Evolutionary conservation across 2,797 vertebrate species (phyloP).

Genomic region (Neopelma chrysocephalum): DNA sequence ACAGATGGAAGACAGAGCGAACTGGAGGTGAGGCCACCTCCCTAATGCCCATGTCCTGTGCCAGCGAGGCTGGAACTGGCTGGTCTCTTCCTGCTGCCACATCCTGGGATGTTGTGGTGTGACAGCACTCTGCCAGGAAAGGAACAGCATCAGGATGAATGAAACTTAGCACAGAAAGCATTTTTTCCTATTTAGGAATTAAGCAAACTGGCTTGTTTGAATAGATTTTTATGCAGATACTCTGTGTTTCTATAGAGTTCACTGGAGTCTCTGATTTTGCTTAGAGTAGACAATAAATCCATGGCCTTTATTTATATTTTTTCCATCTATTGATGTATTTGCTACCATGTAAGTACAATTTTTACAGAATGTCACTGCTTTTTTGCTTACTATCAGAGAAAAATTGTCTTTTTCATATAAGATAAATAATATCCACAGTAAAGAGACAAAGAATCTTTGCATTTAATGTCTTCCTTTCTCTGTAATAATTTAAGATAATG

Average conservation of each 20-base stretch:
- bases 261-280: background rate
- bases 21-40: background rate
- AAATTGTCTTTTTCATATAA: background rate
- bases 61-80: background rate
- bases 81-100: background rate
- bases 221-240: background rate
- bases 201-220: background rate
- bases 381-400: background rate
- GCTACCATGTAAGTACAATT: background rate
- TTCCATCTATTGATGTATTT: background rate
- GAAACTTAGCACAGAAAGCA: background rate
- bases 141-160: background rate
- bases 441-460: background rate
- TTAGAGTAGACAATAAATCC: background rate
- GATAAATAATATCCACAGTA: background rate
- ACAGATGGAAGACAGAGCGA: background rate
- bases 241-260: background rate
- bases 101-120: rapidly evolving
- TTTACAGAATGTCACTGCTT: background rate
- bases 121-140: background rate
- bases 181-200: background rate
- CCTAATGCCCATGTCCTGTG: rapidly evolving
- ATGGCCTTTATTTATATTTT: background rate
- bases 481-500: background rate
- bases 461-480: background rate